phyloP scores from a whole-genome alignment of 2,797 vertebrate genomes.

The Brachymystax lenok region DNA sequence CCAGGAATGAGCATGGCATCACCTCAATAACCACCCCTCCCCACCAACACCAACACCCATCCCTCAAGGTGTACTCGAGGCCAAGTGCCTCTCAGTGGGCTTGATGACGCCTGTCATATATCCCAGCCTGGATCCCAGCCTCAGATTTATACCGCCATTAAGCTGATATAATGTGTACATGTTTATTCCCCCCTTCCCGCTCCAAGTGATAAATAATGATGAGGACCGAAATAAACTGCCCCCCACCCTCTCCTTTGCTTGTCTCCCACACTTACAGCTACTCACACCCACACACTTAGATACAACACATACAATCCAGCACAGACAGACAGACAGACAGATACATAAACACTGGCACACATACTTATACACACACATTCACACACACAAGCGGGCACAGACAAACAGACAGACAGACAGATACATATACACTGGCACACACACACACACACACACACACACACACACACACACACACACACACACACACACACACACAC shows the following conservation, averaged over 20 bases:
- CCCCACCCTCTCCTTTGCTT: neutral
- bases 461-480: slow-evolving; percentile 8
- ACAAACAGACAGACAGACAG: neutral
- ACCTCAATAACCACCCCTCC: slow-evolving; percentile 18
- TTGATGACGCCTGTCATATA: slow-evolving; percentile 74
- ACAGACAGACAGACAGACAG: too few species aligned
- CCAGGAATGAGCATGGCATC: slow-evolving; percentile 3
- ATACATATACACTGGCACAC: neutral
- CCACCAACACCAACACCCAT: neutral
- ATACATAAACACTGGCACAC: neutral
- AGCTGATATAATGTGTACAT: slow-evolving; percentile 76
- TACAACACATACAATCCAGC: neutral
- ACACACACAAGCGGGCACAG: slow-evolving; percentile 1
- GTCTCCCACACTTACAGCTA: neutral
- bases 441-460: neutral
- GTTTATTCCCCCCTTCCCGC: slow-evolving; percentile 68
- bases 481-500: slow-evolving; percentile 8
- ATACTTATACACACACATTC: neutral
- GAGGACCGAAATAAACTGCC: slow-evolving; percentile 40
- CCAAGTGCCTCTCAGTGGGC: slow-evolving; percentile 69
- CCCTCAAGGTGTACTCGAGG: slow-evolving; percentile 57
- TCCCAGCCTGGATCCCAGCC: slow-evolving; percentile 62
- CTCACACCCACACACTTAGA: neutral
- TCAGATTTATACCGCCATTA: slow-evolving; percentile 81
- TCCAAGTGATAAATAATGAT: slow-evolving; percentile 72